A percentile compares a stretch with the other conserved stretches of the same genome.
phyloP scores from a whole-genome alignment of 1,140 invertebrate genomes.

The Pentalonia nigronervosa region DNA sequence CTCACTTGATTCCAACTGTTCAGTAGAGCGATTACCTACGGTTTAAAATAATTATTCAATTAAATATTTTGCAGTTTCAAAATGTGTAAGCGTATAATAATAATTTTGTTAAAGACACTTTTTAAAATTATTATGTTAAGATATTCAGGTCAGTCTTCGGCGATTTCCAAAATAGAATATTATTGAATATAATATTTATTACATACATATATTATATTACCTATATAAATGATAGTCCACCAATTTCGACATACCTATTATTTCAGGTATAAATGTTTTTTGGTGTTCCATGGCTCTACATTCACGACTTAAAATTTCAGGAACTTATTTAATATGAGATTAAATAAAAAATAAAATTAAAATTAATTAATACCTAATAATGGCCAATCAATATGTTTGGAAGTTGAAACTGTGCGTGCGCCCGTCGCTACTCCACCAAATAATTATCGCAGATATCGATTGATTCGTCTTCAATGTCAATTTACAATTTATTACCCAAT shows the following conservation, averaged over 20 bases:
- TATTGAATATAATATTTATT: background rate
- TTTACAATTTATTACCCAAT: background rate
- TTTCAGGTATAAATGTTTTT: background rate
- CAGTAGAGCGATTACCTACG: too few relatives aligned
- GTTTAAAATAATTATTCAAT: background rate
- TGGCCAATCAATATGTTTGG: background rate
- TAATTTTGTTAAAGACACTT: background rate
- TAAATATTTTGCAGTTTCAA: background rate
- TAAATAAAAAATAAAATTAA: background rate
- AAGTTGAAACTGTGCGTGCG: background rate
- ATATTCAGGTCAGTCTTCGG: background rate
- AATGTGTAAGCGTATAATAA: background rate
- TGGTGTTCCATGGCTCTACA: background rate
- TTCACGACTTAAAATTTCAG: background rate
- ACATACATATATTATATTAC: too few relatives aligned
- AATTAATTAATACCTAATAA: background rate
- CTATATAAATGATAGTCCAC: background rate
- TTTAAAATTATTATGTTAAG: background rate
- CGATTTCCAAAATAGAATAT: background rate
- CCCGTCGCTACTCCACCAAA: background rate
- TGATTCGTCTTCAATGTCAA: background rate
- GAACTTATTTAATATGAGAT: background rate
- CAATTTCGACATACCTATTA: background rate
- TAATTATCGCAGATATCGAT: background rate
- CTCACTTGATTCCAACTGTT: too few relatives aligned